These are phyloP conservation scores for Neria commutata DNA, from an alignment of 2,888 invertebrate genomes.

Conservation along the genomic window DNA sequence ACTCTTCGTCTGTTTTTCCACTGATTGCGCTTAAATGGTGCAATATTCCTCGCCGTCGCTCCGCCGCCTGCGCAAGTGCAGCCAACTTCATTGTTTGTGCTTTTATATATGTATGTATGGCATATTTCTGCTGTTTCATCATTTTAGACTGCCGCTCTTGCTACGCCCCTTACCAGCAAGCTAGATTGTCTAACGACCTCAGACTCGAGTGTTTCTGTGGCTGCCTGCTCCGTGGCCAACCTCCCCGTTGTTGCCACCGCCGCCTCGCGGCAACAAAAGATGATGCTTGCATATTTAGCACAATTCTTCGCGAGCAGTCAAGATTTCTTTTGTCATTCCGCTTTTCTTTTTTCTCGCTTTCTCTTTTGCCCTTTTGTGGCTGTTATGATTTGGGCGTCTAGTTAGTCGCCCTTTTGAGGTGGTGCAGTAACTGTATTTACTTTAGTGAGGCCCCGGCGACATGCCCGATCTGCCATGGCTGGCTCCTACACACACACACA, in stretches of 20 bases:
- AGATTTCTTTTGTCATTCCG: constrained; percentile 8
- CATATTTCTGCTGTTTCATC: constrained; percentile 53
- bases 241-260: constrained; percentile 32
- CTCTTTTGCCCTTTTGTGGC: constrained; percentile 16
- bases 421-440: too few relatives aligned
- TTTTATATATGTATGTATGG: not conserved
- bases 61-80: not conserved
- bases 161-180: too few relatives aligned
- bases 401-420: constrained; percentile 7
- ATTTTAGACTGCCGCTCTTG: constrained; percentile 48
- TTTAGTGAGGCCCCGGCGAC: not conserved
- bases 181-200: too few relatives aligned
- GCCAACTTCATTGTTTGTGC: constrained; percentile 2
- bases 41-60: constrained; percentile 20
- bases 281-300: constrained; percentile 7
- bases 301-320: constrained; percentile 3
- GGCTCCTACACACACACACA: constrained; percentile 19
- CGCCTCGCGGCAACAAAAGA: not conserved
- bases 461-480: constrained; percentile 18
- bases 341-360: constrained; percentile 1
- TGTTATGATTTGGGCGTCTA: constrained; percentile 29
- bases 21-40: constrained; percentile 48
- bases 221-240: constrained; percentile 28
- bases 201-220: constrained; percentile 15
- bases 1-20: constrained; percentile 10